These are phyloP conservation scores for Sogatella furcifera DNA, from an alignment of 1,140 invertebrate genomes.

Conservation along the genomic window DNA sequence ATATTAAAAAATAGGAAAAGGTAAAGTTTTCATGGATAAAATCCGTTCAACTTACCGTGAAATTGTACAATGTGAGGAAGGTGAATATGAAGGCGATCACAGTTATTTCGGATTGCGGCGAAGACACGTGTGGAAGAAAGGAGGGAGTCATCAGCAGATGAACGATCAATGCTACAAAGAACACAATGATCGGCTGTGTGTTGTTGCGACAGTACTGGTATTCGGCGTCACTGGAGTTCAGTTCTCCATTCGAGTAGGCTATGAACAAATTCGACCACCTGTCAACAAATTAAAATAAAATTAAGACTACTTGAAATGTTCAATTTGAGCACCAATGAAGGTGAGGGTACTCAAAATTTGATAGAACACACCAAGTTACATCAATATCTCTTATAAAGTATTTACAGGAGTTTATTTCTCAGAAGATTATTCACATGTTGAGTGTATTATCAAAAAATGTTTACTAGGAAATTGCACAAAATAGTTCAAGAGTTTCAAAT, in stretches of 20 bases:
- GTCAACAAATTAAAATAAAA: background rate
- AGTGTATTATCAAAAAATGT: too few species aligned
- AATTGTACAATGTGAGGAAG: slow-evolving; percentile 59
- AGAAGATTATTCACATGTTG: too few species aligned
- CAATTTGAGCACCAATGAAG: too few species aligned
- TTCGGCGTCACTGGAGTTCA: slow-evolving; percentile 66
- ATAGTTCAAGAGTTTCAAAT: too few species aligned
- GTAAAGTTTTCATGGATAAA: too few species aligned
- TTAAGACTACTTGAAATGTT: too few species aligned
- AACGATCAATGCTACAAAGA: slow-evolving; percentile 58
- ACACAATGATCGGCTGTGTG: slow-evolving; percentile 64
- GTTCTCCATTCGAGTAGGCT: slow-evolving; percentile 46
- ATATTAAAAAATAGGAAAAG: too few species aligned
- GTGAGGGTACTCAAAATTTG: too few species aligned
- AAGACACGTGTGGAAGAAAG: slow-evolving; percentile 55
- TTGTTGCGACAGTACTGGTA: slow-evolving; percentile 73
- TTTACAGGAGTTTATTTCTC: too few species aligned
- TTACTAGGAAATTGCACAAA: too few species aligned
- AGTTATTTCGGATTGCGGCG: slow-evolving; percentile 72
- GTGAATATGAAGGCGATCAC: slow-evolving; percentile 59
- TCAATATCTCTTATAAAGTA: too few species aligned
- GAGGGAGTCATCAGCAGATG: slow-evolving; percentile 67
- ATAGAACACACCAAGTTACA: too few species aligned
- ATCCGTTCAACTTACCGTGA: slow-evolving; percentile 34
- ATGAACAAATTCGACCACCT: slow-evolving; percentile 66